Conservation (phyloP, 2,888 invertebrate species). For the Dicranocentrus wangi region DNA sequence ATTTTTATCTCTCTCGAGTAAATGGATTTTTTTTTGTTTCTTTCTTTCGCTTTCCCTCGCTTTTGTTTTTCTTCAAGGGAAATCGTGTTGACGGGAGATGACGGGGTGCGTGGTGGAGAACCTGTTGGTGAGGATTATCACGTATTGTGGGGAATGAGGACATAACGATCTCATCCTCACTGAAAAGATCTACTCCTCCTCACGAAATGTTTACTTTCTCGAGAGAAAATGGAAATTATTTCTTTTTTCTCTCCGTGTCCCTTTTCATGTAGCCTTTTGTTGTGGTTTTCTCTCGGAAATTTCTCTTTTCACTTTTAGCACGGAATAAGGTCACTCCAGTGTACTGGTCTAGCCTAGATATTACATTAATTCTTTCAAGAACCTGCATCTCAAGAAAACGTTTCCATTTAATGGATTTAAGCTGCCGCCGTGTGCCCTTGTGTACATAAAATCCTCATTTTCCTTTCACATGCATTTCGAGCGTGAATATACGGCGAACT, state of each 20-base stretch:
- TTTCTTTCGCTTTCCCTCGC: no score
- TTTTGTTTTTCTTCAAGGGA: no score
- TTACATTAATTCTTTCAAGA: no score
- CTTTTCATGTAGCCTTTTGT: no score
- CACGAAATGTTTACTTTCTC: not conserved
- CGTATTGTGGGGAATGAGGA: not conserved
- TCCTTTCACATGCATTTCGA: not conserved
- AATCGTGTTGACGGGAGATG: not conserved
- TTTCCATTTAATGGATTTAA: slow-evolving; percentile 1
- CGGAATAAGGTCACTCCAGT: not conserved
- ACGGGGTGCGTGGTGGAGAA: not conserved
- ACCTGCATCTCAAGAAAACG: no score
- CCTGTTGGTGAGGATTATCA: not conserved
- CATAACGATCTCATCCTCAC: not conserved
- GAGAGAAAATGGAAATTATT: not conserved
- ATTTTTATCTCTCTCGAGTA: not conserved
- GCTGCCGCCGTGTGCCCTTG: no score
- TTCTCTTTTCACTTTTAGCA: not conserved
- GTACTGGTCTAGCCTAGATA: no score
- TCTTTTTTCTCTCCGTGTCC: no score
- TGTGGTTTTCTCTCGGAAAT: no score
- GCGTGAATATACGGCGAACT: not conserved
- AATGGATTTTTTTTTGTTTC: not conserved
- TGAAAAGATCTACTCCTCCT: no score
- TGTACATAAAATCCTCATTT: slow-evolving; percentile 5